phyloP scores from a whole-genome alignment of 2,797 vertebrate species.

The Cygnus olor region DNA sequence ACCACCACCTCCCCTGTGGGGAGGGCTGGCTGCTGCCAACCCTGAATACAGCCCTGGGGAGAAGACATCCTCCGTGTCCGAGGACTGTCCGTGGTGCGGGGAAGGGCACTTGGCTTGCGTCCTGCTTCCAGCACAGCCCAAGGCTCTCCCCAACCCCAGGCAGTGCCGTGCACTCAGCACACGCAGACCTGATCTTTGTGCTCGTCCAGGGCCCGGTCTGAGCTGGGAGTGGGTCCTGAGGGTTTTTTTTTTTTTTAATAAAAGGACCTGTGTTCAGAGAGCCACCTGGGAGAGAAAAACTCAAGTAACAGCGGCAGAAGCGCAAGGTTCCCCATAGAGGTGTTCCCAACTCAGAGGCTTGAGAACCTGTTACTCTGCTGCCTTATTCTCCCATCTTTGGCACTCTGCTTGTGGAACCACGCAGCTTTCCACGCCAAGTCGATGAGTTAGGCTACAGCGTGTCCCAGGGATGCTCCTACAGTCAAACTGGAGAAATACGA shows the following conservation, averaged over 20 bases:
- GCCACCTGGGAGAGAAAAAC: background rate
- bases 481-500: background rate
- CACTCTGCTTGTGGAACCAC: background rate
- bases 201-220: background rate
- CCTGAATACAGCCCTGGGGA: background rate
- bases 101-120: background rate
- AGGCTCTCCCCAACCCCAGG: background rate
- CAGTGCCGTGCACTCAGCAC: background rate
- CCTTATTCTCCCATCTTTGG: background rate
- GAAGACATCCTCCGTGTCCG: background rate
- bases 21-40: background rate
- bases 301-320: background rate
- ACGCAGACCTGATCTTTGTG: background rate
- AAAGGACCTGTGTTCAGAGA: accelerated
- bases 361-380: background rate
- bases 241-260: background rate
- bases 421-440: background rate
- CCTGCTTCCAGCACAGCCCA: background rate
- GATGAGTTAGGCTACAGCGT: background rate
- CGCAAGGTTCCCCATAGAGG: background rate
- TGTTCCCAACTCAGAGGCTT: background rate
- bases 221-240: background rate
- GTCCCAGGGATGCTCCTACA: background rate
- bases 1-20: background rate
- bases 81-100: background rate